Percentiles rank a stretch among this genome's conserved stretches.
These are phyloP conservation scores for Aselliscus stoliczkanus DNA, from an alignment of 2,797 vertebrate species.

Conservation along the genomic window DNA sequence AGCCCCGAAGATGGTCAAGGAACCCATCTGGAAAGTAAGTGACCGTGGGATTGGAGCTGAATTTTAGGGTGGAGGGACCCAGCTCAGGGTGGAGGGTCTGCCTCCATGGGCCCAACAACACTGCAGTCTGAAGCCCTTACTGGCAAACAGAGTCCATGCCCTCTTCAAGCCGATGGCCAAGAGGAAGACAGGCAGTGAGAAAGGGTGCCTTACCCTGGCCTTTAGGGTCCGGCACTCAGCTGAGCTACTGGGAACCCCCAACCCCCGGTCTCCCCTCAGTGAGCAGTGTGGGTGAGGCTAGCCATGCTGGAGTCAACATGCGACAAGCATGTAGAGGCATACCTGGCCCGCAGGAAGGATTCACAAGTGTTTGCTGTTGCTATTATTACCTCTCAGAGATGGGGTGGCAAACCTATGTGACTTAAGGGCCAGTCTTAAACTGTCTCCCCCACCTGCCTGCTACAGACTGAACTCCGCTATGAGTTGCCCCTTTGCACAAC, in stretches of 20 bases:
- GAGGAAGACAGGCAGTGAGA: too few relatives aligned
- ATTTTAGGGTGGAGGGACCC: background rate
- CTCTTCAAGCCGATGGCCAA: background rate
- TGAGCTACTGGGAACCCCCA: background rate
- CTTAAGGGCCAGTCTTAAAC: background rate
- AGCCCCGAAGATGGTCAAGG: background rate
- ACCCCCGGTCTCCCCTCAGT: background rate
- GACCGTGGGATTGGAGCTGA: background rate
- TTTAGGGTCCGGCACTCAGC: background rate
- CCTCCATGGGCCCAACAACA: background rate
- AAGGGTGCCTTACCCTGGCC: background rate
- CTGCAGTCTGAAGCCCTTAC: background rate
- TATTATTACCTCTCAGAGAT: background rate
- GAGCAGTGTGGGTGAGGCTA: background rate
- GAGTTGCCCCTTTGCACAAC: background rate
- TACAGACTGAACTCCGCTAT: background rate
- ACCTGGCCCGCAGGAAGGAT: background rate
- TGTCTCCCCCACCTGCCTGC: background rate
- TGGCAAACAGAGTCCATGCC: background rate
- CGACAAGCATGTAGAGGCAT: too few relatives aligned
- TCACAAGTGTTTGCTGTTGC: background rate
- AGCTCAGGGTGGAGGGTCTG: background rate
- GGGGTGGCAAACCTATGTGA: background rate
- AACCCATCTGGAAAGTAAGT: background rate
- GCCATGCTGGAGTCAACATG: too few relatives aligned